Base-by-base conservation (phyloP, 2,113 vertebrate genomes). In the Nestor notabilis region DNA sequence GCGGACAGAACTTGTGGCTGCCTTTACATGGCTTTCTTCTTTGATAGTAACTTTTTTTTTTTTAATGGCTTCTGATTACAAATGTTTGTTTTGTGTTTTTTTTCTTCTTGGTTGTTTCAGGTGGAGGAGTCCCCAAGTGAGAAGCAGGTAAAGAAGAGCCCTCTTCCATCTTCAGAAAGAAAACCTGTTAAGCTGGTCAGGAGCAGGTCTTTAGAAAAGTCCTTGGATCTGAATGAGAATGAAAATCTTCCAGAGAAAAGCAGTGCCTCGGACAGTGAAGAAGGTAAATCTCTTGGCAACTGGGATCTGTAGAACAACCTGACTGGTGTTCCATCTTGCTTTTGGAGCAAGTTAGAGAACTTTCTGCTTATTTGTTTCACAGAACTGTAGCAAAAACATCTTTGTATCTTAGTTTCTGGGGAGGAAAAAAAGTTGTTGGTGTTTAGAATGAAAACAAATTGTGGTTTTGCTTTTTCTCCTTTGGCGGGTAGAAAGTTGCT, bases 161-260 rank as follows among this genome's bases (percentile, higher is more conserved):
- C 98, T 35, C 87, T 89, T 61, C 96, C 97, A 10, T 88, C 94
- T 35, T 94, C 98, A 80, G 98, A 98, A 91, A 98, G 98, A 43
- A 97, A 95, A 74, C 50, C 95, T 81, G 52, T 58, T 80, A 97
- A 98, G 83, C 96, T 97, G 17, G 91, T 93, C 12, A 77, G 90
- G 29, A 98, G 97, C 78, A 98, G 98, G 85, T 96, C 83, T 69
- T 97, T 98, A 12, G 91, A 98, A 8, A 98, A 98, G 50, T 98
- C 98, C 14, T 97, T 99, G 28, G 99, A 99, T 88, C 97, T 99
- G 75, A 99, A 99, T 75, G 98, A 98, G 89, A 99, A 99, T 65
- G 98, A 99, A 72, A 99, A 99, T 61, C 96, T 98, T 75, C 94
- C 98, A 5, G 99, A 99, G 66, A 98, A 98, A 94, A 99, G 98